These are phyloP conservation scores for Microcebus griseorufus DNA, from an alignment of 2,113 vertebrate genomes.

Conservation along the genomic window DNA sequence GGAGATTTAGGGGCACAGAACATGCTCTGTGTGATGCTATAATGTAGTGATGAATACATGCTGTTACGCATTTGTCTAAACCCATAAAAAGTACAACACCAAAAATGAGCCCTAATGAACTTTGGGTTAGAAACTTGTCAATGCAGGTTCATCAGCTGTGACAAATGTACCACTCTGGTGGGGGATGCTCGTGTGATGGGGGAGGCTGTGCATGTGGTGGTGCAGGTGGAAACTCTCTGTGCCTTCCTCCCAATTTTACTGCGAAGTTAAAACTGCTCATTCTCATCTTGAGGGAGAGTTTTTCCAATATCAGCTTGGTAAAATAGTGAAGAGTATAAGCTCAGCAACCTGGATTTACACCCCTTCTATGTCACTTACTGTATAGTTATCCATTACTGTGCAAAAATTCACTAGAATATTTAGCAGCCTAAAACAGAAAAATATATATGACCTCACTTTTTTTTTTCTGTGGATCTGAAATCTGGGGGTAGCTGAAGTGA, in stretches of 20 bases:
- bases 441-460: not conserved
- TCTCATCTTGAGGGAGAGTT: not conserved
- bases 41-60: not conserved
- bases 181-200: too few species aligned
- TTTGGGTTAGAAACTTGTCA: not conserved
- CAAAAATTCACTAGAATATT: not conserved
- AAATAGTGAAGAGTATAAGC: not conserved
- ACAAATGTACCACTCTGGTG: not conserved
- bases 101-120: not conserved
- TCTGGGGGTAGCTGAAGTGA: not conserved
- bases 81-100: not conserved
- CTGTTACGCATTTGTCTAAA: not conserved
- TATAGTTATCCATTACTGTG: not conserved
- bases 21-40: not conserved
- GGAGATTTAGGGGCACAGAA: not conserved
- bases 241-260: not conserved
- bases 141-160: not conserved
- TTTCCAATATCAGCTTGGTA: not conserved
- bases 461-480: not conserved
- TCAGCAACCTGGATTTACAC: not conserved
- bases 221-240: not conserved
- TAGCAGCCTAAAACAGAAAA: not conserved
- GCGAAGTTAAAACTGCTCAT: not conserved
- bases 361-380: not conserved
- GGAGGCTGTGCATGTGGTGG: not conserved